Base-by-base conservation (phyloP, 1,140 invertebrate species). In the Galendromus occidentalis region DNA sequence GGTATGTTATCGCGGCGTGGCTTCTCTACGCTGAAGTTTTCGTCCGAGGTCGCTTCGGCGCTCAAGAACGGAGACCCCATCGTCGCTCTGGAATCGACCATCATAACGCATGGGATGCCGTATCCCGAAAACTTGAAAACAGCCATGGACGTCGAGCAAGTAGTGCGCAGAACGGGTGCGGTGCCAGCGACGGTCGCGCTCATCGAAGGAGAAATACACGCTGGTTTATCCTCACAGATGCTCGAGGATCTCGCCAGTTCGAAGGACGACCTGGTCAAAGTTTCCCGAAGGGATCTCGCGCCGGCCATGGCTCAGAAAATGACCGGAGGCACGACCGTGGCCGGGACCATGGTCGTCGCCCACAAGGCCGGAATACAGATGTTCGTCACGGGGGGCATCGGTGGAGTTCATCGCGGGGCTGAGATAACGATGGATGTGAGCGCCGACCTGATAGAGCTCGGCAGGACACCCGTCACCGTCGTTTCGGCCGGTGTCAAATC, bases 101-200 rank as follows among this genome's bases (percentile, higher is more conserved):
- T 99, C 59, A 91, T 98, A 45, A 97, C 93, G 1, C 95, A 98
- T 79, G 95, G 95, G 44, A 92, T 98, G 86, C 93, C 94, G 0
- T 88, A 84, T 78, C 95, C 95, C 0, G 75, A 86, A 42, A 99
- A 99, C 79, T 77, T 94, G 51, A 76, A 86, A 69, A 94, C 88
- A 30, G 92, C 92, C 4, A 42, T 83, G 17, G 76, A 82, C 72
- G 85, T 96, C 0, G 89, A 98, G 77, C 73, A 84, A 66, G 81
- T 85, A 65, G 80, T 97, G 5, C 68, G 77, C 68, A 33, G 74
- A 55, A 70, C 91, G 82, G 88, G 87, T 51, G 87, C 83, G n/a
- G 75, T 85, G n/a, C 94, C 95, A 51, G 94, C 94, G 0, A 97
- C 93, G 2, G 85, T 98, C 70, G 91, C 85, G 4, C 83, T 98